Evolutionary conservation across 2,888 invertebrate genomes (phyloP), one percentile per base, ranked within the genome.

Genomic region (Alsophila aescularia): DNA sequence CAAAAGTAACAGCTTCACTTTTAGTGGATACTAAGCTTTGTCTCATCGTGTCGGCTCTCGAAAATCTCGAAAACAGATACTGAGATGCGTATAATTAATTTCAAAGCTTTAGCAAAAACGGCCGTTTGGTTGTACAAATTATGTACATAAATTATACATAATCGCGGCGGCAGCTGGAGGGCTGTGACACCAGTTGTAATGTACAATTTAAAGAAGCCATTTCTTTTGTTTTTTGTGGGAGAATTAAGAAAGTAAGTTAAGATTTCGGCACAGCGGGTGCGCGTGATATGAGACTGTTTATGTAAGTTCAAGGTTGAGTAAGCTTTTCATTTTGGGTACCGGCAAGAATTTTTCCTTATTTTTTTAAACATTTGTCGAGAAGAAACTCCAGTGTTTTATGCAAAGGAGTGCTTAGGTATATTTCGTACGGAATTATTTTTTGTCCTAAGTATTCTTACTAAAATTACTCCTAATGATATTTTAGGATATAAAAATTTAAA

Each of bases 121-220:
- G 60, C 65, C 69, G 65, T 70, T 70, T 60, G 70, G 69, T 65
- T 68, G 47, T 62, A 67, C 71, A 73, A 78, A 75, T 78, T 78
- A 76, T 78, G 77, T 73, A 77, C 75, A 78, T 78, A 76, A 78
- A 75, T 78, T 78, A 69, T 66, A 71, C 71, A 70, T 73, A 71
- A 76, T 77, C 71, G 63, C 64, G 56, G 66, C 36, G 62, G 57
- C 69, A 68, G 72, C 72, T 69, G 73, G 43, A 39, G 60, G 64
- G 44, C 50, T 24, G 66, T 60, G 68, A 70, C 71, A 66, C 65
- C 44, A 45, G 47, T 49, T 59, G 52, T 56, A 70, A 62, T 60
- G 66, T 56, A 55, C 51, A 65, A 62, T 67, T 67, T 64, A 62
- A 68, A 67, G 50, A 35, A 50, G 21, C 35, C 34, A 41, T 60